Evolutionary conservation across 2,888 invertebrate species (phyloP).

Genomic region (Cremastobaeus sp.): DNA sequence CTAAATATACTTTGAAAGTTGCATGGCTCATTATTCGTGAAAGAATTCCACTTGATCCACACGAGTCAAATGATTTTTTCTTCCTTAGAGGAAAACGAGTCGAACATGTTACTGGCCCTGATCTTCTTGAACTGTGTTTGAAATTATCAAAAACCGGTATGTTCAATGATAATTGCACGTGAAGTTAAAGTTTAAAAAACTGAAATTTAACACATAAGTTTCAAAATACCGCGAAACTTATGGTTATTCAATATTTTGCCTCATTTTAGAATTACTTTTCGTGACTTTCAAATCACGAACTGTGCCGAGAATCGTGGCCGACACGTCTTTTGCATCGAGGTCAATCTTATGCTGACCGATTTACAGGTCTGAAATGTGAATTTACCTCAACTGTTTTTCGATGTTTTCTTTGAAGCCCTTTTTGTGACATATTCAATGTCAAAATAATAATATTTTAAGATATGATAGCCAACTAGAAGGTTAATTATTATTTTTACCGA

Average conservation of each 20-base stretch:
- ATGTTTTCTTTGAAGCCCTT: no score
- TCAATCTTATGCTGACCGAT: constrained; percentile 54
- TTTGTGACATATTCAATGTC: no score
- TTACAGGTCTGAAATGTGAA: constrained; percentile 29
- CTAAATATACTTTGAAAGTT: no score
- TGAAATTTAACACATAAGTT: constrained; percentile 6
- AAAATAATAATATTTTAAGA: constrained; percentile 41
- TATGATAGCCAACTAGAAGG: no score
- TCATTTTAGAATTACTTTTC: constrained; percentile 48
- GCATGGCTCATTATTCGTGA: no score
- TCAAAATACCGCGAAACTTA: constrained; percentile 45
- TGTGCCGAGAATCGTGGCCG: constrained; percentile 62
- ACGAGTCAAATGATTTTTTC: constrained; percentile 6
- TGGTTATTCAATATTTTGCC: constrained; percentile 39
- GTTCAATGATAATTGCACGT: constrained; percentile 21
- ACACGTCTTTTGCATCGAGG: constrained; percentile 57
- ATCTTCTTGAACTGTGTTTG: constrained; percentile 30
- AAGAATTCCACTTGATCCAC: constrained; percentile 24
- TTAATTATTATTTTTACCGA: no score
- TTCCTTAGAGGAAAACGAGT: constrained; percentile 16
- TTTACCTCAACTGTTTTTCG: constrained; percentile 32
- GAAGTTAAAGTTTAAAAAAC: constrained; percentile 20
- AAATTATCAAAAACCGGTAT: constrained; percentile 39
- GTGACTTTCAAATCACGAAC: constrained; percentile 67
- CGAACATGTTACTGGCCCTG: constrained; percentile 14